Evolutionary conservation across 2,888 invertebrate species (phyloP).

Genomic region (Athalia cordata): DNA sequence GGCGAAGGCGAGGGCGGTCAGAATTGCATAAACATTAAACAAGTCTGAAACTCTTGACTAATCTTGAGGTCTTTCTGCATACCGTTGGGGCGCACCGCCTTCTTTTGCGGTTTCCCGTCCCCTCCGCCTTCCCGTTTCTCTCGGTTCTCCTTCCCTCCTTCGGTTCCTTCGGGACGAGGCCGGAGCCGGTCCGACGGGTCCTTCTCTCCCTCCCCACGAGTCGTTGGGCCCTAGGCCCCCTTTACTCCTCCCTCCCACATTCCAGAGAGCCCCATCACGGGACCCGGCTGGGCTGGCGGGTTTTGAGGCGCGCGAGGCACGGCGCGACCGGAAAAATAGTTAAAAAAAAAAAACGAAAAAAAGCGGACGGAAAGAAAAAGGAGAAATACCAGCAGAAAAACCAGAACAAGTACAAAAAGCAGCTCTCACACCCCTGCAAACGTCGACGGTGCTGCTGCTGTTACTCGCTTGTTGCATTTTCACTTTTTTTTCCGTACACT

Average conservation of each 20-base stretch:
- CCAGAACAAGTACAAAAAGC: slow-evolving; percentile 65
- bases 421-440: slow-evolving; percentile 58
- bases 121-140: slow-evolving; percentile 47
- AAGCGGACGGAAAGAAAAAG: slow-evolving; percentile 15
- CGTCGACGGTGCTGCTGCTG: slow-evolving; percentile 41
- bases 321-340: slow-evolving; percentile 56
- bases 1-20: slow-evolving; percentile 49
- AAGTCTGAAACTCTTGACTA: slow-evolving; percentile 63
- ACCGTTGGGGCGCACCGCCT: slow-evolving; percentile 55
- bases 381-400: slow-evolving; percentile 64
- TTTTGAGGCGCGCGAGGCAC: slow-evolving; percentile 67
- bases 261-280: slow-evolving; percentile 72
- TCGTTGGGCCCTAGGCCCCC: slow-evolving; percentile 79
- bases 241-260: slow-evolving; percentile 75
- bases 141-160: slow-evolving; percentile 52
- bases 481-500: slow-evolving; percentile 19
- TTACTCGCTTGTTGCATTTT: slow-evolving; percentile 29
- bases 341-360: slow-evolving; percentile 8
- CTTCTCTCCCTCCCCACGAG: slow-evolving; percentile 75
- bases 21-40: slow-evolving; percentile 62
- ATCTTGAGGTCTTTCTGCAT: slow-evolving; percentile 69
- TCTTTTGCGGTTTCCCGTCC: slow-evolving; percentile 35
- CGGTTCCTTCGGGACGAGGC: slow-evolving; percentile 50
- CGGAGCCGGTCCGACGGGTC: slow-evolving; percentile 56
- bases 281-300: slow-evolving; percentile 60